A percentile compares a stretch with the other conserved stretches of the same genome.
phyloP scores from a whole-genome alignment of 1,140 invertebrate genomes.

The Periplaneta americana region DNA sequence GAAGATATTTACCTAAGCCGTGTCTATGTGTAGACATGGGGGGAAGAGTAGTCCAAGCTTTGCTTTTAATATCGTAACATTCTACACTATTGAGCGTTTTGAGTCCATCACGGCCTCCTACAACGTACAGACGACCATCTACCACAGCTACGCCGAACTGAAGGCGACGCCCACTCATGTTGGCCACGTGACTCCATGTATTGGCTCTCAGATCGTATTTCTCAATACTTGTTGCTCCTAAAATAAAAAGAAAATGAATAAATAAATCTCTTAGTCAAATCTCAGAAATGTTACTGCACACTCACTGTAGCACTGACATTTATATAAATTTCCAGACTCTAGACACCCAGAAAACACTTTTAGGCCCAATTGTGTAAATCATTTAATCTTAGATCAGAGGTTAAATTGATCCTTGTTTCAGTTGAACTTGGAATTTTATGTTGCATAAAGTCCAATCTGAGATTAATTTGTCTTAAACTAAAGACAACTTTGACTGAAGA shows the following conservation, averaged over 20 bases:
- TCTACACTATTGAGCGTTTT: slow-evolving; percentile 78
- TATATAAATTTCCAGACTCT: too few species aligned
- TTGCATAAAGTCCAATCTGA: too few species aligned
- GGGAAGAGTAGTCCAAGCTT: slow-evolving; percentile 73
- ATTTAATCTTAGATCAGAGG: too few species aligned
- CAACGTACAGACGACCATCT: slow-evolving; percentile 74
- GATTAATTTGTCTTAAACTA: too few species aligned
- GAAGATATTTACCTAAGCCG: slow-evolving; percentile 19
- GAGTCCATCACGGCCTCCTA: slow-evolving; percentile 88
- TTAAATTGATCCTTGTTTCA: too few species aligned
- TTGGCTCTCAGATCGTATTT: slow-evolving; percentile 81
- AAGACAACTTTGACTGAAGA: too few species aligned
- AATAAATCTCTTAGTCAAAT: too few species aligned
- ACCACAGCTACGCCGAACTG: slow-evolving; percentile 89
- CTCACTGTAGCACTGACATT: too few species aligned
- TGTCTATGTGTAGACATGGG: slow-evolving; percentile 91
- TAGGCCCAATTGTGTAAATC: too few species aligned
- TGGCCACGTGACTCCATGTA: slow-evolving; percentile 70
- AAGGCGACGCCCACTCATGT: slow-evolving; percentile 74
- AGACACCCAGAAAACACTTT: neutral
- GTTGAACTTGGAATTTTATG: too few species aligned
- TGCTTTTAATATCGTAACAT: slow-evolving; percentile 44
- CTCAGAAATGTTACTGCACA: neutral
- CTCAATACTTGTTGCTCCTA: slow-evolving; percentile 82
- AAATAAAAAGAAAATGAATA: too few species aligned